Evolutionary conservation across 1,140 invertebrate genomes (phyloP).

Genomic region (Trinorchestia longiramus): DNA sequence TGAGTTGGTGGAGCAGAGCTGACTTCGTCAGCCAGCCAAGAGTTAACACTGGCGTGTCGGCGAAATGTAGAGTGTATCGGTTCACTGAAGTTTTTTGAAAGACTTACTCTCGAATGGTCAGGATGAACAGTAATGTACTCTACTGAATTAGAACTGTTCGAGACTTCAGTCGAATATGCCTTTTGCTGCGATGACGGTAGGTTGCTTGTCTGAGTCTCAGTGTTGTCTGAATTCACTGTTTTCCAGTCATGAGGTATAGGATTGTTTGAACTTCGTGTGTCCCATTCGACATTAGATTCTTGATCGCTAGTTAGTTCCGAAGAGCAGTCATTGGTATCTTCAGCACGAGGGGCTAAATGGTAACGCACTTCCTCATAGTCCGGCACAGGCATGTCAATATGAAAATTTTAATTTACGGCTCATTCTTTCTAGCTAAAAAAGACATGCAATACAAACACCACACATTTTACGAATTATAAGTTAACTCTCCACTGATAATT

Average conservation of each 20-base stretch:
- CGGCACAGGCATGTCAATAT: constrained; percentile 19
- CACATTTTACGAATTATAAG: neutral
- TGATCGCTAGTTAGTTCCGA: neutral
- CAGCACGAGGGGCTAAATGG: neutral
- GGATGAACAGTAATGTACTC: constrained; percentile 3
- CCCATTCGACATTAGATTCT: neutral
- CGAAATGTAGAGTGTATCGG: constrained; percentile 12
- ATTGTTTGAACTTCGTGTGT: neutral
- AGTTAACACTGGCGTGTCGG: neutral
- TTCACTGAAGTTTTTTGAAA: neutral
- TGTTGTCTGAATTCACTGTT: neutral
- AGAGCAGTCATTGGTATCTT: neutral
- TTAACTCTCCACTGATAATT: neutral
- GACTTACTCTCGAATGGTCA: neutral
- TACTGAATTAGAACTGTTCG: neutral
- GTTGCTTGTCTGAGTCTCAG: neutral
- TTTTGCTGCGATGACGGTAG: neutral
- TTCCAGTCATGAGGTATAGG: neutral
- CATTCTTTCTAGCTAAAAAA: neutral
- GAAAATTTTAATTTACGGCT: neutral
- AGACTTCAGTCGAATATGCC: neutral
- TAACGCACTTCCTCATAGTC: constrained; percentile 38
- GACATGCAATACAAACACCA: neutral
- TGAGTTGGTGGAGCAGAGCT: constrained; percentile 1
- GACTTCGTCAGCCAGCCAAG: neutral